phyloP scores from a whole-genome alignment of 2,888 invertebrate genomes.

The Dynastes hyllus region DNA sequence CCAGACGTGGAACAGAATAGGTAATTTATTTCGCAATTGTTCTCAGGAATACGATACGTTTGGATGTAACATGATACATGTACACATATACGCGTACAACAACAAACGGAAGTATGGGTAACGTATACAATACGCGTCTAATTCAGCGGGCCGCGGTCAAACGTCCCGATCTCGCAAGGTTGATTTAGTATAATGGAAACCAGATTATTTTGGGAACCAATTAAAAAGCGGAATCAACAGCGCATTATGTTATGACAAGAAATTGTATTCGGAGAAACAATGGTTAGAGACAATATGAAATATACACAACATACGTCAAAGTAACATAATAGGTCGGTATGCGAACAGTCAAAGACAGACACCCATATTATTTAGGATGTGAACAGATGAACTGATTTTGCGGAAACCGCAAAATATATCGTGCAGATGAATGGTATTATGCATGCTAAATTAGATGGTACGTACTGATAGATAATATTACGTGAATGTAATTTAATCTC shows the following conservation, averaged over 20 bases:
- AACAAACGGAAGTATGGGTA: not conserved
- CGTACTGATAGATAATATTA: not conserved
- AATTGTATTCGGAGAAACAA: constrained; percentile 34
- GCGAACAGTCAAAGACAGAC: not conserved
- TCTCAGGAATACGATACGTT: constrained; percentile 49
- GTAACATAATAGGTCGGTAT: constrained; percentile 3
- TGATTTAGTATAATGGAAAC: constrained; percentile 41
- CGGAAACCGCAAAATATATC: not conserved
- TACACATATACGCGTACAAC: constrained; percentile 2
- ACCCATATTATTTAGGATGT: not conserved
- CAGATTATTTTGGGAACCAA: constrained; percentile 41
- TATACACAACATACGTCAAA: not conserved
- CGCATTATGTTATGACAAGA: constrained; percentile 31
- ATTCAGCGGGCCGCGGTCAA: constrained; percentile 15
- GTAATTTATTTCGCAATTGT: constrained; percentile 51
- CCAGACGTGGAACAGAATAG: constrained; percentile 48
- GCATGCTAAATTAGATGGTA: not conserved
- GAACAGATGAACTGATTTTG: not conserved
- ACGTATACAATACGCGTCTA: constrained; percentile 12
- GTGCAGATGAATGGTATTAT: not conserved
- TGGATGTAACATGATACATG: constrained; percentile 39
- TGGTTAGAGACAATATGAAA: constrained; percentile 20
- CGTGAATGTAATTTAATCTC: not conserved
- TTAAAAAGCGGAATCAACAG: constrained; percentile 28
- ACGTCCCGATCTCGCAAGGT: constrained; percentile 19